Conservation (phyloP, 2,797 vertebrate genomes). For the Zalophus californianus region DNA sequence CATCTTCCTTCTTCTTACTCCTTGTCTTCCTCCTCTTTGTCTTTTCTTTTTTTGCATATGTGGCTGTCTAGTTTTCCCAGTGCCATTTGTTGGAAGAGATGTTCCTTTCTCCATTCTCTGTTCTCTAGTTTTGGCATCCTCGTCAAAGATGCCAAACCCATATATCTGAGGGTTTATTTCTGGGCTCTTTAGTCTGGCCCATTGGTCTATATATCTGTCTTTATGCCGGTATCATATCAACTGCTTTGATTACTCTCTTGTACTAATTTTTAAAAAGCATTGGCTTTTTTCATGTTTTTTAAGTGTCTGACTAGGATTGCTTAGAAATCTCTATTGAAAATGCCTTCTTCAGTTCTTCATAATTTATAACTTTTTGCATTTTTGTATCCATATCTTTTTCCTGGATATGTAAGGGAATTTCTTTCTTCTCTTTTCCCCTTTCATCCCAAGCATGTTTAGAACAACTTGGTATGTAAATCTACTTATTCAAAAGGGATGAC, state of each 20-base stretch:
- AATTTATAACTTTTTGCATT: conserved; percentile 32
- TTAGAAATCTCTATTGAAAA: background rate
- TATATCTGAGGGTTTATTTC: background rate
- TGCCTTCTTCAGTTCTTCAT: conserved; percentile 7
- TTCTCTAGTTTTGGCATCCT: background rate
- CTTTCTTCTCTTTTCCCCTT: conserved; percentile 3
- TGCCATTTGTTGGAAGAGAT: background rate
- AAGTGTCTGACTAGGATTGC: background rate
- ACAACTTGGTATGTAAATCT: background rate
- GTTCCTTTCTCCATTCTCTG: background rate
- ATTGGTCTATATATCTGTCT: background rate
- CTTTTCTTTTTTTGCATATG: background rate
- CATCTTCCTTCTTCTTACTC: background rate
- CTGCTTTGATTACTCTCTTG: background rate
- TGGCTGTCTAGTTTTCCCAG: conserved; percentile 1
- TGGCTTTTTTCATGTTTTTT: background rate
- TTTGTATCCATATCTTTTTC: background rate
- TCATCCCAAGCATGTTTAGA: conserved; percentile 29
- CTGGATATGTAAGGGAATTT: background rate
- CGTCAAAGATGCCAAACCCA: background rate
- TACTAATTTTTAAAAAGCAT: background rate
- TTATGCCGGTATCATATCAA: background rate
- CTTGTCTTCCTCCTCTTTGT: background rate
- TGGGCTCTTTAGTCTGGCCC: background rate
- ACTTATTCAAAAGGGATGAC: background rate